Evolutionary conservation across 2,797 vertebrate species (phyloP).

Genomic region (Rhabdophis nuchalis): DNA sequence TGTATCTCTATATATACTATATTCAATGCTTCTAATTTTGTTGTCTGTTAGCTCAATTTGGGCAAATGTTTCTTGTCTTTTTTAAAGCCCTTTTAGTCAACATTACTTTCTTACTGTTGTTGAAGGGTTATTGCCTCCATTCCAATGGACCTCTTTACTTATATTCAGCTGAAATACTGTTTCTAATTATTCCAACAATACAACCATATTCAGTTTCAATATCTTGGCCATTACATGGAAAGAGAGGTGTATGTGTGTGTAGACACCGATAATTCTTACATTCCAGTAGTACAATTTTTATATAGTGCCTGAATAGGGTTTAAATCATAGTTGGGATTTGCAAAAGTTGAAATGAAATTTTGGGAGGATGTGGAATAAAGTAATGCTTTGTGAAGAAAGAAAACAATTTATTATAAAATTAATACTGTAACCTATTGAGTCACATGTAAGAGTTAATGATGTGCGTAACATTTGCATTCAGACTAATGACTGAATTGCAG

Average conservation of each 20-base stretch:
- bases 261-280: background rate
- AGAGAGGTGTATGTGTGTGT: background rate
- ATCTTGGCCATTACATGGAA: background rate
- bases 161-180: background rate
- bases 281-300: background rate
- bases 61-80: background rate
- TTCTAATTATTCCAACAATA: background rate
- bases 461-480: background rate
- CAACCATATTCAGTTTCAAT: background rate
- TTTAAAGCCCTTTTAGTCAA: background rate
- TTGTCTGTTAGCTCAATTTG: background rate
- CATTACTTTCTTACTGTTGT: background rate
- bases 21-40: background rate
- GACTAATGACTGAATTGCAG: background rate
- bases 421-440: background rate
- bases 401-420: background rate
- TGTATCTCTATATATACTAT: background rate
- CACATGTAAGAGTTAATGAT: background rate
- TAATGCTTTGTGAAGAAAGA: background rate
- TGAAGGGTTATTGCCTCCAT: background rate
- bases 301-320: background rate
- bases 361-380: background rate
- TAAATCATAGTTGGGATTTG: background rate
- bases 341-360: background rate
- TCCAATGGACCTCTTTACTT: background rate